These are phyloP conservation scores for Antitype chi DNA, from an alignment of 2,888 invertebrate species.

Conservation along the genomic window DNA sequence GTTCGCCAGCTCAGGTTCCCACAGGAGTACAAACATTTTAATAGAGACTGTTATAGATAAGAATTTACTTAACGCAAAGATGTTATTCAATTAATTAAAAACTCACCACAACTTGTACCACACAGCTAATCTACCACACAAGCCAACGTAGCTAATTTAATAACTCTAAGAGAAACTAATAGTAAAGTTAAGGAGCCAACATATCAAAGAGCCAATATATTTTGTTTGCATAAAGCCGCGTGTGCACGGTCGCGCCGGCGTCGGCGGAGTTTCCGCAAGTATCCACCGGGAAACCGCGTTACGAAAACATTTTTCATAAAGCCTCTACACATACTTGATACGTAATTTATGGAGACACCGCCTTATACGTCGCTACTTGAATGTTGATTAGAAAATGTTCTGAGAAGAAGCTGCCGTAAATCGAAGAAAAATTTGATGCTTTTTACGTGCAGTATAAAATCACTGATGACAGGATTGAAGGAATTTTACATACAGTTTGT, in stretches of 20 bases:
- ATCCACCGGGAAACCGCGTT: constrained; percentile 74
- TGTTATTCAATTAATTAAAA: constrained; percentile 10
- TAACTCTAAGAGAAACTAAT: constrained; percentile 75
- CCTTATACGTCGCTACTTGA: constrained; percentile 81
- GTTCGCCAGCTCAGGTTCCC: too few relatives aligned
- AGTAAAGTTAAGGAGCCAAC: constrained; percentile 76
- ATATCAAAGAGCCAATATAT: constrained; percentile 81
- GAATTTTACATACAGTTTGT: constrained; percentile 57
- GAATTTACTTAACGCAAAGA: neutral
- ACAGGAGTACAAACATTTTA: too few relatives aligned
- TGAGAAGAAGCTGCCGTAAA: constrained; percentile 50
- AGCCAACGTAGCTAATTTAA: constrained; percentile 66
- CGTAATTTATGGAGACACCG: constrained; percentile 89
- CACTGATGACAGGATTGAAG: constrained; percentile 48
- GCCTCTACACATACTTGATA: constrained; percentile 87
- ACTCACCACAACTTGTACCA: neutral
- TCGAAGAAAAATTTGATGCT: constrained; percentile 50
- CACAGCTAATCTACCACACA: constrained; percentile 33
- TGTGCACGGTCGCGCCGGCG: constrained; percentile 64
- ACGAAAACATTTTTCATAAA: constrained; percentile 89
- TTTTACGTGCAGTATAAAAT: constrained; percentile 61
- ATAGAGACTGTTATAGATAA: neutral
- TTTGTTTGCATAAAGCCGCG: constrained; percentile 78
- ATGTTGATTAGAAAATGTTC: constrained; percentile 86
- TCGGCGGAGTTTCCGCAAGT: constrained; percentile 75